Evolutionary conservation across 2,888 invertebrate genomes (phyloP).

Genomic region (Drosophila neutralis): DNA sequence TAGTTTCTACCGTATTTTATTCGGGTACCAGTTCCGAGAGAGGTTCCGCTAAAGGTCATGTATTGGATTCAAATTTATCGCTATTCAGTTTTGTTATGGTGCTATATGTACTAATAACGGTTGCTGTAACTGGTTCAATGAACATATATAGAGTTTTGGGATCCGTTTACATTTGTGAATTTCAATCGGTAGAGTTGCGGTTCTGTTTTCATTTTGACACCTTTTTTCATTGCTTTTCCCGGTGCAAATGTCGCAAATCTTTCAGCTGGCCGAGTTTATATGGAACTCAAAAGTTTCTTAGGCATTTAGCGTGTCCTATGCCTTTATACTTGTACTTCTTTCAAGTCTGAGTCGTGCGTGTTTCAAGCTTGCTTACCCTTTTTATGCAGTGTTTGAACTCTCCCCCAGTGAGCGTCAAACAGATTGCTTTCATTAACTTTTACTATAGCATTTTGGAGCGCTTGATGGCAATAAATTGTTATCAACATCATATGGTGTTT

Average conservation of each 20-base stretch:
- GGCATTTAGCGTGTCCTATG: neutral
- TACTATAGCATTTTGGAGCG: constrained; percentile 75
- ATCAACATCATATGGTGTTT: constrained; percentile 60
- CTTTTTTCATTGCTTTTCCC: neutral
- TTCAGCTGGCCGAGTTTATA: neutral
- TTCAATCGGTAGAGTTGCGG: neutral
- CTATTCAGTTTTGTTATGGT: neutral
- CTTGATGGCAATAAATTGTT: constrained; percentile 76
- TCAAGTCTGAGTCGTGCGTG: neutral
- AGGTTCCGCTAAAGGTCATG: neutral
- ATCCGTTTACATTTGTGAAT: neutral
- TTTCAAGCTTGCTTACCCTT: constrained; percentile 17
- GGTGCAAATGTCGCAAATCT: neutral
- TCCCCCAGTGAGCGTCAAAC: constrained; percentile 44
- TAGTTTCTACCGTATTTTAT: too few species aligned
- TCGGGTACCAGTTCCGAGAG: too few species aligned
- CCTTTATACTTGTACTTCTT: neutral
- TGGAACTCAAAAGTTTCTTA: neutral
- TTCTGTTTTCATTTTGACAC: neutral
- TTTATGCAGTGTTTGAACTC: constrained; percentile 31
- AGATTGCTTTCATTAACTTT: constrained; percentile 80
- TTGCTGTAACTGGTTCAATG: neutral
- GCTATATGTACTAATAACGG: neutral
- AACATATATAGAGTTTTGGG: neutral
- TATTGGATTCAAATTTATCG: neutral